Evolutionary conservation across 2,888 invertebrate species (phyloP).

Genomic region (Apodemia mormo): DNA sequence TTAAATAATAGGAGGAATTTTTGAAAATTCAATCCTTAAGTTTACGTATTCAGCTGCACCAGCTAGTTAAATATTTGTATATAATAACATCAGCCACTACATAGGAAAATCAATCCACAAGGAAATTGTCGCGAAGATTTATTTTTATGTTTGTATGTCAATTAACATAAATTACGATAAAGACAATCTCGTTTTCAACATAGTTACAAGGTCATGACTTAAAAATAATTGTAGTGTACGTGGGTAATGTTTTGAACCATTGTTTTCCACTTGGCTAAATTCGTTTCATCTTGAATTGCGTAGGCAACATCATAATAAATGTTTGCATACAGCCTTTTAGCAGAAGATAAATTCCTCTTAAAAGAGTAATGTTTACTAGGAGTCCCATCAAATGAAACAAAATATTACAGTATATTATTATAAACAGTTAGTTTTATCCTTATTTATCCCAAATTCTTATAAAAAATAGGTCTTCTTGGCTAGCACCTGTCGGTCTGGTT

Average conservation of each 20-base stretch:
- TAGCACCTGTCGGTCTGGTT: too few relatives aligned
- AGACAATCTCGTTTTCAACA: not conserved
- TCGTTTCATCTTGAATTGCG: not conserved
- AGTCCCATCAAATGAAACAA: not conserved
- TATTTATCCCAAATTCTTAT: too few relatives aligned
- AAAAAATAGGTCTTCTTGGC: too few relatives aligned
- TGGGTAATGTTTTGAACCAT: not conserved
- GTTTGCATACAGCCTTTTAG: constrained; percentile 5
- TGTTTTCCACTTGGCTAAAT: not conserved
- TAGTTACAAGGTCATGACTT: not conserved
- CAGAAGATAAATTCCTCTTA: not conserved
- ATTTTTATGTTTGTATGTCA: too few relatives aligned
- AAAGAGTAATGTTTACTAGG: not conserved
- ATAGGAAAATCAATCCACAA: too few relatives aligned
- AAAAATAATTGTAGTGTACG: not conserved
- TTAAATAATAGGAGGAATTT: too few relatives aligned
- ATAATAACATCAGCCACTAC: too few relatives aligned
- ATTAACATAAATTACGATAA: not conserved
- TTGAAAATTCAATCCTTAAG: too few relatives aligned
- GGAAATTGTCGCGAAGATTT: too few relatives aligned
- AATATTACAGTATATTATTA: not conserved
- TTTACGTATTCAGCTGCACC: too few relatives aligned
- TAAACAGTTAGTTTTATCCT: too few relatives aligned
- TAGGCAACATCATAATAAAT: not conserved
- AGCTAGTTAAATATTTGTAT: too few relatives aligned